These are phyloP conservation scores for Labroides dimidiatus DNA, from an alignment of 2,797 vertebrate species.

Conservation along the genomic window DNA sequence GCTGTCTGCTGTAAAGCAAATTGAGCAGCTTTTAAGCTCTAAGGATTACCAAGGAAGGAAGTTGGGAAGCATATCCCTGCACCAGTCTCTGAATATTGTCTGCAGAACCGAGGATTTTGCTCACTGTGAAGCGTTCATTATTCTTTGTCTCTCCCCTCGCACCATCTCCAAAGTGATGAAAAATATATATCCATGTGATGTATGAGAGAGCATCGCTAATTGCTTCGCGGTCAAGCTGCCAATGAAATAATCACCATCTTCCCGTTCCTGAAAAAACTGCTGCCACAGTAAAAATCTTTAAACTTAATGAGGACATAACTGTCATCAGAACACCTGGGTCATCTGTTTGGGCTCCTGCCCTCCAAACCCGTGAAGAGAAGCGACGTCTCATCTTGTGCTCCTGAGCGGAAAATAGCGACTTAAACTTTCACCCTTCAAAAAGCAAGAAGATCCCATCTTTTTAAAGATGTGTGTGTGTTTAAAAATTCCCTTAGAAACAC, in stretches of 20 bases:
- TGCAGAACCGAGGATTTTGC: not conserved
- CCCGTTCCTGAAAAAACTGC: slow-evolving; percentile 8
- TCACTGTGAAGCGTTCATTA: not conserved
- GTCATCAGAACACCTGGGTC: too few species aligned
- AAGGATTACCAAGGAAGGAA: not conserved
- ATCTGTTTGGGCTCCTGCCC: not conserved
- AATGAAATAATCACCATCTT: slow-evolving; percentile 15
- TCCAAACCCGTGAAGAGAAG: not conserved
- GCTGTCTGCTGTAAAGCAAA: not conserved
- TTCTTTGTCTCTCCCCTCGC: not conserved
- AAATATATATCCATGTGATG: not conserved
- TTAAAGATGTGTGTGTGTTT: not conserved
- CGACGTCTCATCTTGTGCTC: not conserved
- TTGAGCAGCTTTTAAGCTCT: not conserved
- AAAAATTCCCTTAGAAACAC: not conserved
- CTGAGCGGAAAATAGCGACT: not conserved
- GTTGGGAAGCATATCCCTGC: not conserved
- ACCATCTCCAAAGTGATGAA: not conserved
- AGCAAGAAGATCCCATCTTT: not conserved
- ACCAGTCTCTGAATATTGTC: not conserved
- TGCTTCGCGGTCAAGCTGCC: slow-evolving; percentile 1
- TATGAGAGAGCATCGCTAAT: slow-evolving; percentile 15
- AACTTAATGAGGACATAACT: not conserved
- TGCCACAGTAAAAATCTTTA: slow-evolving; percentile 5
- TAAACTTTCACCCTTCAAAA: slow-evolving; percentile 1